These are phyloP conservation scores for Bactericera cockerelli DNA, from an alignment of 1,140 invertebrate genomes.

Conservation along the genomic window DNA sequence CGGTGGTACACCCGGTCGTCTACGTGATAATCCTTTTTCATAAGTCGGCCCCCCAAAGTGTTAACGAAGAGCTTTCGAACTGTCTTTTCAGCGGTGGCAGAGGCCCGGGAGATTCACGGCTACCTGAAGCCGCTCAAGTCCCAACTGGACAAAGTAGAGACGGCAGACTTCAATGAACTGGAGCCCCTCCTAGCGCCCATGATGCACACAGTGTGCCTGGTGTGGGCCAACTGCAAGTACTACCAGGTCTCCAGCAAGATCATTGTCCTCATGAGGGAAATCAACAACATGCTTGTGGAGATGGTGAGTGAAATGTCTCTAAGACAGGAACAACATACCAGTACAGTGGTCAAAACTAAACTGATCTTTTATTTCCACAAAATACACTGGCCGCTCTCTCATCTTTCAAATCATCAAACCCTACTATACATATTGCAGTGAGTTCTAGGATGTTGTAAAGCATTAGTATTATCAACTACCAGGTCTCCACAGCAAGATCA, in stretches of 20 bases:
- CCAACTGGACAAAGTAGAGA: slow-evolving; percentile 65
- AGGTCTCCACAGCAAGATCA: too few species aligned
- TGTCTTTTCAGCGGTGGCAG: slow-evolving; percentile 48
- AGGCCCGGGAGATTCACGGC: slow-evolving; percentile 77
- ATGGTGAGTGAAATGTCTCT: slow-evolving; percentile 42
- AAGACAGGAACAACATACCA: too few species aligned
- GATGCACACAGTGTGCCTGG: slow-evolving; percentile 70
- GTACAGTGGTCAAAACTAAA: slow-evolving; percentile 33
- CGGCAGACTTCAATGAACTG: slow-evolving; percentile 66
- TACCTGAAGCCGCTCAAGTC: slow-evolving; percentile 69
- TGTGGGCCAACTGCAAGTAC: slow-evolving; percentile 77
- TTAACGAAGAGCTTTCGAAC: too few species aligned
- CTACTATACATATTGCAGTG: too few species aligned
- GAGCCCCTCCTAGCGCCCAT: slow-evolving; percentile 55
- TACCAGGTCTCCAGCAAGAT: slow-evolving; percentile 79
- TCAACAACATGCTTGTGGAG: slow-evolving; percentile 78
- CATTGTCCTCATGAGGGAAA: slow-evolving; percentile 74
- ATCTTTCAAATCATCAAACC: too few species aligned
- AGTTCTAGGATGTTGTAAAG: too few species aligned
- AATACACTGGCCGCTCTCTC: slow-evolving; percentile 55
- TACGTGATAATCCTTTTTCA: too few species aligned
- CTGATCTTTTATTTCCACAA: slow-evolving; percentile 33
- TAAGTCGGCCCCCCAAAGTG: too few species aligned
- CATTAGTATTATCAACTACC: too few species aligned
- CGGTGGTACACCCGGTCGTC: too few species aligned